phyloP scores from a whole-genome alignment of 2,888 invertebrate species.

The Hirtodrosophila trivittata region DNA sequence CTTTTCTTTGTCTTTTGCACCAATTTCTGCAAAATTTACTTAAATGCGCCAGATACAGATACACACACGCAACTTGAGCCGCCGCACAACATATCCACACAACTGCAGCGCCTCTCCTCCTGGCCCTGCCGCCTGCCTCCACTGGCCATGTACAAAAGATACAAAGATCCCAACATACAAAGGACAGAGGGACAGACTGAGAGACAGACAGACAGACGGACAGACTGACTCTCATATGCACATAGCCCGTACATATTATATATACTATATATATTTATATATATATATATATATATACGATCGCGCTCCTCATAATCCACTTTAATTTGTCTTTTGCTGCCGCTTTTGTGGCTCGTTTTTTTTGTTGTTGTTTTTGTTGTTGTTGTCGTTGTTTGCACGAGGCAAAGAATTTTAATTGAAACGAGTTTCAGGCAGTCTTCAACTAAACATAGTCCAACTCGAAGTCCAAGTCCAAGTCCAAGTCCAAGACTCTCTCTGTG shows the following conservation, averaged over 20 bases:
- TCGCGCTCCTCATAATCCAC: slow-evolving; percentile 68
- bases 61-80: slow-evolving; percentile 48
- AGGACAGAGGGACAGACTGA: not conserved
- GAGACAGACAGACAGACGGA: slow-evolving; percentile 11
- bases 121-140: not conserved
- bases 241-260: slow-evolving; percentile 10
- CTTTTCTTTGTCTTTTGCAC: slow-evolving; percentile 79
- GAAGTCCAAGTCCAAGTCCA: slow-evolving; percentile 6
- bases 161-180: slow-evolving; percentile 20
- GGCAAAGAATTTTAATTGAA: slow-evolving; percentile 79
- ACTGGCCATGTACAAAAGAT: slow-evolving; percentile 30
- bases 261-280: slow-evolving; percentile 7
- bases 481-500: slow-evolving; percentile 4
- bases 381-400: slow-evolving; percentile 50
- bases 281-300: slow-evolving; percentile 19
- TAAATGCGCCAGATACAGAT: slow-evolving; percentile 63
- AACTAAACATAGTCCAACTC: slow-evolving; percentile 21
- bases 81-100: slow-evolving; percentile 6
- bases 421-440: slow-evolving; percentile 64
- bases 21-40: slow-evolving; percentile 78
- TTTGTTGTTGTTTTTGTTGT: slow-evolving; percentile 9
- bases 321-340: slow-evolving; percentile 76
- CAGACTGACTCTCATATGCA: slow-evolving; percentile 6
- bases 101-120: slow-evolving; percentile 26
- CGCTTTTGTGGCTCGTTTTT: slow-evolving; percentile 39